Evolutionary conservation across 2,113 vertebrate species (phyloP).

Genomic region (Malurus elegans): DNA sequence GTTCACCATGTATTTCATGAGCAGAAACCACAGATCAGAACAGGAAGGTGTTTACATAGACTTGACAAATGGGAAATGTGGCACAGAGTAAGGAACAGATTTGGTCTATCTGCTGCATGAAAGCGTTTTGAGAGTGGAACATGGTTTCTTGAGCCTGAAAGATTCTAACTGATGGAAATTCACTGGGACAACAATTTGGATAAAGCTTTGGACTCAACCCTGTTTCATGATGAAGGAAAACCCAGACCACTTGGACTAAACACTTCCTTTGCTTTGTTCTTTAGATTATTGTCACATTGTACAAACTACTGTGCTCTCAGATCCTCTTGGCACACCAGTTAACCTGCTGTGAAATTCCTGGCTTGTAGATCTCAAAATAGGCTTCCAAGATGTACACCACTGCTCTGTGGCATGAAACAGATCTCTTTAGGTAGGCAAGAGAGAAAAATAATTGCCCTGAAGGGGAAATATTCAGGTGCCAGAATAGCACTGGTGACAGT

Average conservation of each 20-base stretch:
- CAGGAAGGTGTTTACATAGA: background rate
- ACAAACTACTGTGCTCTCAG: background rate
- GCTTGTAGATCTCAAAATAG: background rate
- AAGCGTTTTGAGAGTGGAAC: background rate
- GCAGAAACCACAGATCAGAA: background rate
- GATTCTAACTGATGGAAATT: background rate
- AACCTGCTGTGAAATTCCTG: background rate
- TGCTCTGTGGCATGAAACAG: background rate
- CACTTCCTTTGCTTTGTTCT: background rate
- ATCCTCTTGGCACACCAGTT: background rate
- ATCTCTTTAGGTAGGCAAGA: background rate
- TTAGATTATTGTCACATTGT: background rate
- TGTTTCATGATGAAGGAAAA: background rate
- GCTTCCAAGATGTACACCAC: background rate
- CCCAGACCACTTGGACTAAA: background rate
- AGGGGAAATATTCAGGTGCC: background rate
- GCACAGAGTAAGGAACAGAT: background rate
- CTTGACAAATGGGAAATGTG: background rate
- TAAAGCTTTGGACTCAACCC: background rate
- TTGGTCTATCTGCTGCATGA: background rate
- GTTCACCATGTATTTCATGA: background rate
- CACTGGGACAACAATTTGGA: background rate
- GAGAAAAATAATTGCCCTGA: slow-evolving; percentile 14
- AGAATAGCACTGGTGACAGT: background rate
- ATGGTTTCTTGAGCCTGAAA: background rate